Evolutionary conservation across 2,113 vertebrate genomes (phyloP).

Genomic region (Phyllopteryx taeniolatus): DNA sequence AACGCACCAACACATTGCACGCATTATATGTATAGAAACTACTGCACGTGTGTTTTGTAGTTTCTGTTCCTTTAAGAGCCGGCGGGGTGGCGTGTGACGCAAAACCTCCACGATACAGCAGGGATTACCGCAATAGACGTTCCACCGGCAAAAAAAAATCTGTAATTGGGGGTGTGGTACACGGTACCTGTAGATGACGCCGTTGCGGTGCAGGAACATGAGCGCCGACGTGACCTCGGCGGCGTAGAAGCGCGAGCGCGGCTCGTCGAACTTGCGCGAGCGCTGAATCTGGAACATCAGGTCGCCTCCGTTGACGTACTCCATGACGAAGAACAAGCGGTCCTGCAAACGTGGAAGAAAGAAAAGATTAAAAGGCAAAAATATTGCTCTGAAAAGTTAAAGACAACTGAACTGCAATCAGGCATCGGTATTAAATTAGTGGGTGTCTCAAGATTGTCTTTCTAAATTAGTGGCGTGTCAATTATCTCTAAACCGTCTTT

Average conservation of each 20-base stretch:
- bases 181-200: conserved; percentile 93
- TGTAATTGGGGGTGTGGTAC: neutral
- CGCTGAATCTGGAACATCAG: conserved; percentile 99
- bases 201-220: conserved; percentile 97
- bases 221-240: conserved; percentile 97
- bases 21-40: too few relatives aligned
- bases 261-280: conserved; percentile 95
- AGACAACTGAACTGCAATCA: too few relatives aligned
- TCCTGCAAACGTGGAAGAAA: conserved; percentile 74
- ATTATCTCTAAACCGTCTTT: too few relatives aligned
- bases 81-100: too few relatives aligned
- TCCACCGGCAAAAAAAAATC: neutral
- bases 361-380: neutral
- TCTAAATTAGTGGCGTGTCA: too few relatives aligned
- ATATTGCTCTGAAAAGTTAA: neutral
- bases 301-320: conserved; percentile 98
- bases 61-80: too few relatives aligned
- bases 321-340: conserved; percentile 98
- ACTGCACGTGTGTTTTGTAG: too few relatives aligned
- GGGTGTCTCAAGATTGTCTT: too few relatives aligned
- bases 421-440: too few relatives aligned
- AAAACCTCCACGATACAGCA: too few relatives aligned
- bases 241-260: conserved; percentile 95
- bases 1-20: too few relatives aligned
- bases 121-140: too few relatives aligned